Evolutionary conservation across 2,888 invertebrate genomes (phyloP), one percentile per base, ranked within the genome.

Genomic region (Nomada flava): DNA sequence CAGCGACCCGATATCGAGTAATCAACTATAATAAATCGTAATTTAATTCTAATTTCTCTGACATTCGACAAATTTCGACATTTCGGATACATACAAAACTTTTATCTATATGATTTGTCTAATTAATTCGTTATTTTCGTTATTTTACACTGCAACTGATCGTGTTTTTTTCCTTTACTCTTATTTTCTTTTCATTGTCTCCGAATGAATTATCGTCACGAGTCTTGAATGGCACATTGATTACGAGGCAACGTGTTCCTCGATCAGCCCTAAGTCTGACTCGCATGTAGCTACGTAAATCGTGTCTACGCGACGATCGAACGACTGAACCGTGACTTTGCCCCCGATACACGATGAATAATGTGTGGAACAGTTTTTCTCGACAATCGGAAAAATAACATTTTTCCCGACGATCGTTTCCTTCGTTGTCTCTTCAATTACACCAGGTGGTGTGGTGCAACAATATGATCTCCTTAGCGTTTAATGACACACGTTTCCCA

Each of bases 271-370:
- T 59, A 62, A 67, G 75, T 26, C 62, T 36, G 74, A 26, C 74
- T 73, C 65, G 26, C 60, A 71, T 67, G 74, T 67, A 73, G 62
- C 76, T 42, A 70, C 81, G 86, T 84, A 78, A 74, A 82, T 79
- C 80, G 57, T 69, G 65, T 13, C 53, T 83, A 83, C 76, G 69
- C 73, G 82, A 76, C 81, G 64, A 36, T 65, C 67, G 23, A 86
- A 68, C 82, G 81, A 86, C 76, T 82, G 86, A 86, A 86, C 84
- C 84, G 79, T 86, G 84, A 86, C 86, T 86, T 36, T 82, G 84
- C 77, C 82, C 86, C 71, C 80, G 80, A 86, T 83, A 68, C 52
- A 68, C 64, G 69, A 64, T 80, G 86, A 82, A 86, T 79, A 86
- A 82, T 68, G 69, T 60, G 78, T 76, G 57, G 63, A 76, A 67